Conservation (phyloP, 2,888 invertebrate species). For the Congeria kusceri region DNA sequence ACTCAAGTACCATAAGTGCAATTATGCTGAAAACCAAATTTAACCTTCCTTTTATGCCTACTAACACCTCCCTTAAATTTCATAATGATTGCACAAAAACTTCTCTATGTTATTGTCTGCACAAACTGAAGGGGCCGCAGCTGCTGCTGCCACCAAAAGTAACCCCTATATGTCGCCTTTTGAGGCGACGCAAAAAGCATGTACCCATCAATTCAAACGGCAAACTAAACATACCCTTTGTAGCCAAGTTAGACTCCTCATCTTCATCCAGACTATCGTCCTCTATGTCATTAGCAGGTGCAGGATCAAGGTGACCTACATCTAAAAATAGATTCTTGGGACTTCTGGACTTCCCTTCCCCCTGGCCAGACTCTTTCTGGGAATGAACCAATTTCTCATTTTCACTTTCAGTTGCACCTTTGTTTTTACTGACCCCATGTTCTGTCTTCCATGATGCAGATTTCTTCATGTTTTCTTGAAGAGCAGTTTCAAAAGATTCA, state of each 20-base stretch:
- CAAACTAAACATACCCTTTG: no score
- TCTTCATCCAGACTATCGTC: background rate
- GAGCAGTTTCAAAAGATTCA: conserved; percentile 17
- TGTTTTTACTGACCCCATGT: conserved; percentile 27
- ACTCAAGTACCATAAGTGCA: no score
- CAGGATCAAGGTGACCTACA: conserved; percentile 22
- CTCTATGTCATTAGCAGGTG: background rate
- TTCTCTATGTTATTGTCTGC: no score
- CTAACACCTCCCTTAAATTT: no score
- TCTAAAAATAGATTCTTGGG: conserved; percentile 39
- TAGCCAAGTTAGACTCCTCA: background rate
- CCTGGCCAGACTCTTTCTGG: conserved; percentile 1
- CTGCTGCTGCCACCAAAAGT: no score
- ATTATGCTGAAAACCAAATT: no score
- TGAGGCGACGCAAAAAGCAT: no score
- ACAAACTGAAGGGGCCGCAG: no score
- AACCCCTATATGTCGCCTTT: no score
- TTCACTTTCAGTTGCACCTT: conserved; percentile 14
- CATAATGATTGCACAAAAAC: no score
- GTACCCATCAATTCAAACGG: no score
- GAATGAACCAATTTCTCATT: background rate
- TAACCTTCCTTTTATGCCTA: no score
- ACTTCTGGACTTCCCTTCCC: conserved; percentile 8
- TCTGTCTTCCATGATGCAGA: conserved; percentile 45
- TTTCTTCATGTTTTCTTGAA: conserved; percentile 27